Evolutionary conservation across 2,113 vertebrate genomes (phyloP).

Genomic region (Archilochus colubris): DNA sequence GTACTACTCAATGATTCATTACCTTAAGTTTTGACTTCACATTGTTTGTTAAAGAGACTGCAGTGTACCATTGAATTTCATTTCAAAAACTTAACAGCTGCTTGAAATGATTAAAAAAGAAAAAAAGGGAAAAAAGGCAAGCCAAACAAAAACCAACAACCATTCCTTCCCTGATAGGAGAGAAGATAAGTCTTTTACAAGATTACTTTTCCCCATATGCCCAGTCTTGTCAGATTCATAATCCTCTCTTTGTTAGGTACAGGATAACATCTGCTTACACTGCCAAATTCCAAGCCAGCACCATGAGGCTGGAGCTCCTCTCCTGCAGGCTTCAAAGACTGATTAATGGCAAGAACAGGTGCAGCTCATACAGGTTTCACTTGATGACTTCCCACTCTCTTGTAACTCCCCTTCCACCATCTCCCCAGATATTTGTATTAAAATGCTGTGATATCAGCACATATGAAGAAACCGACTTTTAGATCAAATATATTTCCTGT

Average conservation of each 20-base stretch:
- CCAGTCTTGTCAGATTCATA: background rate
- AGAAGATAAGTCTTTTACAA: background rate
- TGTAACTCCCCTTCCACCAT: background rate
- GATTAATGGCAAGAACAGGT: background rate
- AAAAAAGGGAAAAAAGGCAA: too few relatives aligned
- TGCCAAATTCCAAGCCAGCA: background rate
- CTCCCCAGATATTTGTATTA: background rate
- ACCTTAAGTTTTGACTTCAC: background rate
- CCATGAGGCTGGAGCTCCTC: background rate
- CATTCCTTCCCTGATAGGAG: background rate
- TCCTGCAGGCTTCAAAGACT: background rate
- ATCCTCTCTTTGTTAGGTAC: background rate
- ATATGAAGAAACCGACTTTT: background rate
- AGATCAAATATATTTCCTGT: background rate
- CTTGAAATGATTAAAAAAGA: background rate
- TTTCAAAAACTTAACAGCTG: background rate
- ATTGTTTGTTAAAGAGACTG: background rate
- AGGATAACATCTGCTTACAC: background rate
- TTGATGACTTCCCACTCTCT: background rate
- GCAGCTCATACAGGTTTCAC: background rate
- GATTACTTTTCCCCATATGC: background rate
- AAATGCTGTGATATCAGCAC: background rate
- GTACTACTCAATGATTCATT: background rate
- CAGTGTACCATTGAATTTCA: background rate
- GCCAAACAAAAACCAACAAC: background rate